Percentiles rank a stretch among this genome's conserved stretches.
Evolutionary conservation across 2,113 vertebrate species (phyloP).

Genomic region (Gymnogyps californianus): DNA sequence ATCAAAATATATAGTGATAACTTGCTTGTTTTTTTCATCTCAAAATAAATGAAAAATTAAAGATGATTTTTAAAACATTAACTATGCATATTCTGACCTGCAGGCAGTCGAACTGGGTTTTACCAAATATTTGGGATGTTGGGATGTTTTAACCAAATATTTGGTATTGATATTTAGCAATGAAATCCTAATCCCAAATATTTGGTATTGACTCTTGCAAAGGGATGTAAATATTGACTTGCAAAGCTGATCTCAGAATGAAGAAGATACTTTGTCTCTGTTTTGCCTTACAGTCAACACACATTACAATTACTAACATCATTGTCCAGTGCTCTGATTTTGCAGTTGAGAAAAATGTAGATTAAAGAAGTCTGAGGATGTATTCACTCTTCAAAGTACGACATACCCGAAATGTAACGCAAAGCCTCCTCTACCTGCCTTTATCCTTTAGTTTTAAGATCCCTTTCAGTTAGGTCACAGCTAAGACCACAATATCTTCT

Average conservation of each 20-base stretch:
- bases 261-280: background rate
- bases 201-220: background rate
- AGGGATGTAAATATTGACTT: background rate
- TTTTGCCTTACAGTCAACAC: background rate
- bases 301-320: background rate
- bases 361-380: background rate
- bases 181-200: background rate
- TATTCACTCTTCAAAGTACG: background rate
- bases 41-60: background rate
- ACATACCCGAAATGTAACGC: background rate
- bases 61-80: background rate
- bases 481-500: background rate
- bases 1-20: accelerated
- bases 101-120: background rate
- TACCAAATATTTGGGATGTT: background rate
- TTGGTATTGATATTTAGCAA: background rate
- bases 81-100: background rate
- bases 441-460: background rate
- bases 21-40: background rate
- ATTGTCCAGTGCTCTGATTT: background rate
- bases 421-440: background rate
- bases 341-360: background rate
- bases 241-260: background rate
- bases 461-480: background rate
- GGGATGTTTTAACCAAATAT: background rate